phyloP scores from a whole-genome alignment of 2,888 invertebrate genomes.

The Herminia tarsipennalis region DNA sequence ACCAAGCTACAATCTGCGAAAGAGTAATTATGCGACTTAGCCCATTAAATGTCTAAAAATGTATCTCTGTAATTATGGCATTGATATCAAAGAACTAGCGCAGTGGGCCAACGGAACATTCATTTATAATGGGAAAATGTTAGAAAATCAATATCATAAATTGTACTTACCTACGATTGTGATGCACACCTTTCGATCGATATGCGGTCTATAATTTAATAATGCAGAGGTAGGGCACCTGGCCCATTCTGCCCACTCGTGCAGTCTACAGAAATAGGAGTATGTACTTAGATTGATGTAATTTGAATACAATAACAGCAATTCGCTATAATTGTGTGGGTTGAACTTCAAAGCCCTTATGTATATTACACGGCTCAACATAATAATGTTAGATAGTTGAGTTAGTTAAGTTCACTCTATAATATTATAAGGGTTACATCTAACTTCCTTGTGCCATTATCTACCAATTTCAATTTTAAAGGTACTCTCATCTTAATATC shows the following conservation, averaged over 20 bases:
- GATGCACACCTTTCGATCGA: constrained; percentile 29
- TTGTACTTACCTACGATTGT: no score
- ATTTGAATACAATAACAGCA: constrained; percentile 62
- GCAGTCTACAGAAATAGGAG: constrained; percentile 40
- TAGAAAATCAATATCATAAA: not conserved
- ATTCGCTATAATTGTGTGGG: constrained; percentile 33
- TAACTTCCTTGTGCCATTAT: not conserved
- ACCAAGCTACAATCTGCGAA: no score
- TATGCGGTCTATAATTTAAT: constrained; percentile 39
- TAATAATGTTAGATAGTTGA: constrained; percentile 10
- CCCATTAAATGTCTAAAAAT: no score
- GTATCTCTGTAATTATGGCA: no score
- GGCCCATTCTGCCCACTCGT: constrained; percentile 29
- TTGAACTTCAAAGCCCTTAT: constrained; percentile 19
- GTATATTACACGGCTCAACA: constrained; percentile 10
- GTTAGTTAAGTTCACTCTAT: constrained; percentile 2
- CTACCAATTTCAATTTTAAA: not conserved
- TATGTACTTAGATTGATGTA: constrained; percentile 46
- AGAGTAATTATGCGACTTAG: no score
- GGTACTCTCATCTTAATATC: not conserved
- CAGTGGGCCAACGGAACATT: no score
- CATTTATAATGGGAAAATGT: not conserved
- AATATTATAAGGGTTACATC: not conserved
- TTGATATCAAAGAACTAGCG: constrained; percentile 12
- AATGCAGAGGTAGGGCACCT: constrained; percentile 38